Conservation (phyloP, 23 tunicate genomes). For the Pegea sp. region DNA sequence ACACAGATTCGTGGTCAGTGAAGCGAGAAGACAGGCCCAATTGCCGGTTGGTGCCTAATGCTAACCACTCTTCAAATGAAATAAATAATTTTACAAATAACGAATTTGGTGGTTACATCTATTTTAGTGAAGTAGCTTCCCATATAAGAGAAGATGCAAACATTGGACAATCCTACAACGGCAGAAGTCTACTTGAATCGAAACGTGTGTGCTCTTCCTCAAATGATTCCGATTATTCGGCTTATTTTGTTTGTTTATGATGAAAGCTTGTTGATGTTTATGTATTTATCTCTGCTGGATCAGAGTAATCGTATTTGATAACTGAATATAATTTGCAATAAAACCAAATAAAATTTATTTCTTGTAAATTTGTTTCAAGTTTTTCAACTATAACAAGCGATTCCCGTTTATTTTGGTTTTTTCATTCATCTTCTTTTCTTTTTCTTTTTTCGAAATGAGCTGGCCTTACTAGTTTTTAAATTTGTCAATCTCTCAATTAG, state of each 20-base stretch:
- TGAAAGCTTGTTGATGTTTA: background rate
- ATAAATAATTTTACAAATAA: background rate
- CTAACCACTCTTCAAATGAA: background rate
- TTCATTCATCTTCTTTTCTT: too few relatives aligned
- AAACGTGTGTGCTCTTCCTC: constrained; percentile 19
- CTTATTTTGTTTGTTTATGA: constrained; percentile 19
- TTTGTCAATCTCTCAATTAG: too few relatives aligned
- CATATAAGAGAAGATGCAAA: constrained; percentile 4
- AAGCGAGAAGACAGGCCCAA: background rate
- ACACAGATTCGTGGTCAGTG: background rate
- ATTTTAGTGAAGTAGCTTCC: too few relatives aligned
- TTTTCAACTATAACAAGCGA: too few relatives aligned
- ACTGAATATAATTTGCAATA: too few relatives aligned
- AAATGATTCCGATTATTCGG: constrained; percentile 5
- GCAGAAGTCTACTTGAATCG: constrained; percentile 18
- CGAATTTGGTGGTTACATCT: constrained; percentile 1
- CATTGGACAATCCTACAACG: constrained; percentile 4
- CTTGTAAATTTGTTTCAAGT: too few relatives aligned
- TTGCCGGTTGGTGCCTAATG: constrained; percentile 3
- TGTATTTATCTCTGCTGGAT: constrained; percentile 3
- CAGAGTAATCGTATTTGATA: too few relatives aligned
- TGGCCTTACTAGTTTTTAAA: too few relatives aligned
- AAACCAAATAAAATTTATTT: too few relatives aligned
- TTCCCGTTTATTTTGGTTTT: too few relatives aligned
- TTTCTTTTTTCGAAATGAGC: too few relatives aligned